Percentiles rank a stretch among this genome's conserved stretches.
Conservation (phyloP, 2,113 vertebrate species). For the Ceyx margarethae region DNA sequence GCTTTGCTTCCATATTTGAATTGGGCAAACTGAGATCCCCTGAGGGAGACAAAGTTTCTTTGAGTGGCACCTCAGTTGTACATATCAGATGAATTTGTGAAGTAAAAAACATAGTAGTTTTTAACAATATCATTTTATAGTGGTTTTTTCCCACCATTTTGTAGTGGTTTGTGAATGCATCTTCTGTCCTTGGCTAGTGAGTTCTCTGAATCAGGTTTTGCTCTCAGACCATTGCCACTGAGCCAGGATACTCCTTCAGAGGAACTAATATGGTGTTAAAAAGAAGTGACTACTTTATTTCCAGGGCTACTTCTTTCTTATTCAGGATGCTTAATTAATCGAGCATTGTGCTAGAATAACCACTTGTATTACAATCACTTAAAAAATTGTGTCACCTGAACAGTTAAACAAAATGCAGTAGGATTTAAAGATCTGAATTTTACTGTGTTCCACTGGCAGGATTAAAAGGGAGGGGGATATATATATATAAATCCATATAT, state of each 20-base stretch:
- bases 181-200: neutral
- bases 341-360: conserved; percentile 13
- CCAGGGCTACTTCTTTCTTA: neutral
- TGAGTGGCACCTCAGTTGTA: neutral
- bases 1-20: neutral
- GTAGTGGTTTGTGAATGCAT: neutral
- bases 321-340: conserved; percentile 7
- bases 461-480: neutral
- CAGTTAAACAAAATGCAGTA: conserved; percentile 26
- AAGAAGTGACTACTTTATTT: conserved; percentile 7
- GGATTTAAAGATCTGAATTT: neutral
- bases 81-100: neutral
- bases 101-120: neutral
- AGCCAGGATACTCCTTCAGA: neutral
- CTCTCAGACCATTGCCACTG: neutral
- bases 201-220: neutral
- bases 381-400: conserved; percentile 30
- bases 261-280: neutral
- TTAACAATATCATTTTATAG: neutral
- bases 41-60: neutral
- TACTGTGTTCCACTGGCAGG: neutral
- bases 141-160: neutral
- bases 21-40: neutral
- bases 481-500: neutral
- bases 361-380: conserved; percentile 21